Base-by-base conservation (phyloP, 2,797 vertebrate genomes). In the Squalus acanthias region DNA sequence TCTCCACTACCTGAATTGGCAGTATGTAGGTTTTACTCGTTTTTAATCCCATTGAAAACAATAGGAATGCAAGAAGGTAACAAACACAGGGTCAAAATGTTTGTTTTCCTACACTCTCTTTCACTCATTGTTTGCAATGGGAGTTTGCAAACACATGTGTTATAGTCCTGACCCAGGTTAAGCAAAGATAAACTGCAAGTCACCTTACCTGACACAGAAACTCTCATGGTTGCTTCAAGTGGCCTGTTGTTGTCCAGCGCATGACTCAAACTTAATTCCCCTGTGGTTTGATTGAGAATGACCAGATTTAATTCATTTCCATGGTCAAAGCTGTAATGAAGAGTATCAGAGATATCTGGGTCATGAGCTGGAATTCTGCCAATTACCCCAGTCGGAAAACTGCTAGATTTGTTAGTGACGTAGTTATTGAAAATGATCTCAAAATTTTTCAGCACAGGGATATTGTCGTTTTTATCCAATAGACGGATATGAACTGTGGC, bases 381-480 rank as follows among this genome's bases (percentile, higher is more conserved):
- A 0, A 99, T 99, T 95, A 99, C 97, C 0, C 99, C 99, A 0
- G 98, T 98, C 0, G 99, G 99, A 97, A 99, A 99, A 97, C 99
- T 99, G 97, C 98, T 98, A 0, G 99, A 99, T 87, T 98, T 98
- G 97, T 99, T 99, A 0, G 99, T 99, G 96, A 99, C 98, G 0
- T 99, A 99, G 97, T 99, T 99, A 97, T 99, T 99, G 97, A 99
- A 99, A 96, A 99, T 98, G 96, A 99, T 99, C 97, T 99, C 99
- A 12, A 99, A 99, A 98, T 99, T 99, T 96, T 98, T 98, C 15
- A 99, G 98, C 7, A 99, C 97, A 0, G 99, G 99, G 0, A 98
- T 96, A 95, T 99, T 99, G 98, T 99, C 99, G 0, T 99, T 99
- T 97, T 98, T 98, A 96, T 99, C 99, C 0, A 99, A 97, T 0